Evolutionary conservation across 1,140 invertebrate genomes (phyloP).

Genomic region (Anadara kagoshimensis): DNA sequence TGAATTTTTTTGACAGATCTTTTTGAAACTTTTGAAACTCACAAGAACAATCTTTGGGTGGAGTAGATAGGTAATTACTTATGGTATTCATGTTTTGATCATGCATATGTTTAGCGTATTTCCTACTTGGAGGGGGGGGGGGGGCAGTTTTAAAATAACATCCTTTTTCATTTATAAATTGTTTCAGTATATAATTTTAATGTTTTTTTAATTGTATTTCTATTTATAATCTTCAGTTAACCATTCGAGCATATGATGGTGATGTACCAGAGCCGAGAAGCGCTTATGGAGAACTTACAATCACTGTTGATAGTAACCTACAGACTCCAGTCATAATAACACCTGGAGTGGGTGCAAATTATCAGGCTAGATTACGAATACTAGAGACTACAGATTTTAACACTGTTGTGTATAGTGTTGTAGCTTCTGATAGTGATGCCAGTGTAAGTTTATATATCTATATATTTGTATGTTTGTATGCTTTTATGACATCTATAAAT

Average conservation of each 20-base stretch:
- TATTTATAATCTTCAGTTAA: conserved; percentile 34
- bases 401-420: conserved; percentile 33
- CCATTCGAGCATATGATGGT: conserved; percentile 43
- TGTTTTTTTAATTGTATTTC: too few relatives aligned
- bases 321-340: conserved; percentile 81
- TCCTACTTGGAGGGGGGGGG: too few relatives aligned
- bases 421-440: conserved; percentile 45
- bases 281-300: conserved; percentile 76
- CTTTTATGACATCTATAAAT: too few relatives aligned
- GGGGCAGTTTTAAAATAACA: too few relatives aligned
- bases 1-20: too few relatives aligned
- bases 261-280: conserved; percentile 29
- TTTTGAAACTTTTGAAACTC: too few relatives aligned
- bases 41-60: too few relatives aligned
- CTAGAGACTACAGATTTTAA: conserved; percentile 47
- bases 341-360: conserved; percentile 25
- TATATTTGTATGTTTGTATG: neutral
- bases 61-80: too few relatives aligned
- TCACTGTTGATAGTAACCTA: conserved; percentile 88
- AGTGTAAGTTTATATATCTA: conserved; percentile 35
- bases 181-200: too few relatives aligned
- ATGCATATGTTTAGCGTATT: too few relatives aligned
- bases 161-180: too few relatives aligned
- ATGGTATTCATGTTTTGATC: too few relatives aligned
- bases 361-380: conserved; percentile 27